Base-by-base conservation (phyloP, 2,888 invertebrate genomes). In the Apomyelois bistriatella region DNA sequence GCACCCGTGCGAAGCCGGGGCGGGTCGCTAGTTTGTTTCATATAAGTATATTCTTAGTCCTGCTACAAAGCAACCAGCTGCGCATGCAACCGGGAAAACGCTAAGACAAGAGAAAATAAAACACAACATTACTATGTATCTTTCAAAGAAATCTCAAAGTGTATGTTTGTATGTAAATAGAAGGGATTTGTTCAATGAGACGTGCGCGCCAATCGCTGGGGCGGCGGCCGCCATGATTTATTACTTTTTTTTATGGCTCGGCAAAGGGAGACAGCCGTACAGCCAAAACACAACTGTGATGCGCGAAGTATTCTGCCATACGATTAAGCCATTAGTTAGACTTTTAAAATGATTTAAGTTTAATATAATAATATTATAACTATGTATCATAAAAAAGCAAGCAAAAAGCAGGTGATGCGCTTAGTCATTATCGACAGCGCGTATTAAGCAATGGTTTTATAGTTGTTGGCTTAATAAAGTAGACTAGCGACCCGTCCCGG, bases 141-240 rank as follows among this genome's bases (percentile, higher is more conserved):
- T 32, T 32, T 9, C 5, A 0, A 13, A 32, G 35, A 46, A 46
- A 46, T 46, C 46, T 46, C 46, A 32, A 46, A 43, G 6, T 46
- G 40, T 38, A 3, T 38, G 13, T 38, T 13, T 38, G 37, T 35
- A 35, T 46, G 46, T 46, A 46, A 46, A 46, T 46, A 32, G 32
- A 13, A 32, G 46, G 32, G 46, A 46, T 32, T 32, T 32, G 46
- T 15, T 46, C 46, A 16, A 46, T 46, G 46, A 46, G 46, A 13
- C 46, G 46, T 13, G 43, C 46, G 30, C 46, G 46, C 43, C 8
- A 43, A 46, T 35, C 32, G 46, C 16, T 9, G 46, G 46, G 46
- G 46, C 46, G 46, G 40, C 16, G 40, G 46, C 46, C 10, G 46
- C 46, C 46, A 46, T 46, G 46, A 46, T 46, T 46, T 46, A 46